Conservation (phyloP, 2,113 vertebrate genomes). For the Lepidothrix coronata region DNA sequence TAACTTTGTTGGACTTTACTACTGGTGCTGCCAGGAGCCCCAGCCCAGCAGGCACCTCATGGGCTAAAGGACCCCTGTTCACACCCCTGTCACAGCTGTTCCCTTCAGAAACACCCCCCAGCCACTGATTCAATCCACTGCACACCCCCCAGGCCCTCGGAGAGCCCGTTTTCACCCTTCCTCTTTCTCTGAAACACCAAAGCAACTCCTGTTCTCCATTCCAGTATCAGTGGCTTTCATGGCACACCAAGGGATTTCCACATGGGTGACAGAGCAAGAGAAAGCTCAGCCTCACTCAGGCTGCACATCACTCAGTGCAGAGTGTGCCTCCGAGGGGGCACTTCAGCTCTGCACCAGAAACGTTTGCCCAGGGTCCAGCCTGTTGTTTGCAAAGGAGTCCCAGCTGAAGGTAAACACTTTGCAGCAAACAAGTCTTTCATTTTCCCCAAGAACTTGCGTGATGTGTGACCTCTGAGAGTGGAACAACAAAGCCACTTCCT, state of each 20-base stretch:
- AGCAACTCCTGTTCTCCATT: neutral
- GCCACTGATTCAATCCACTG: neutral
- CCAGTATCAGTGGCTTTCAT: neutral
- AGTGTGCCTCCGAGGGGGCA: neutral
- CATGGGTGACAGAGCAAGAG: accelerated
- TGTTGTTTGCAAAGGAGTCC: neutral
- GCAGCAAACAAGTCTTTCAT: neutral
- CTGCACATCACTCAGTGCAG: neutral
- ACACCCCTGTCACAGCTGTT: neutral
- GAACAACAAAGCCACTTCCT: slow-evolving; percentile 31
- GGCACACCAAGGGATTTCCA: neutral
- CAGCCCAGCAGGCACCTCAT: accelerated
- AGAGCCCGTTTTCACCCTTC: neutral
- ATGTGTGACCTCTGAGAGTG: neutral
- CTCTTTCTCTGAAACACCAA: neutral
- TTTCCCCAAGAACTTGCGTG: neutral
- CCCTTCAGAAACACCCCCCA: neutral
- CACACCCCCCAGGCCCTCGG: neutral
- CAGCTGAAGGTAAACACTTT: neutral
- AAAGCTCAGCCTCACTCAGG: neutral
- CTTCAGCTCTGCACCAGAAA: neutral
- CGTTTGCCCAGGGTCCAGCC: neutral
- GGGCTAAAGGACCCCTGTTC: neutral
- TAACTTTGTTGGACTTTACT: neutral
- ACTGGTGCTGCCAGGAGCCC: neutral